phyloP scores from a whole-genome alignment of 2,888 invertebrate species.

The Opisthograptis luteolata region DNA sequence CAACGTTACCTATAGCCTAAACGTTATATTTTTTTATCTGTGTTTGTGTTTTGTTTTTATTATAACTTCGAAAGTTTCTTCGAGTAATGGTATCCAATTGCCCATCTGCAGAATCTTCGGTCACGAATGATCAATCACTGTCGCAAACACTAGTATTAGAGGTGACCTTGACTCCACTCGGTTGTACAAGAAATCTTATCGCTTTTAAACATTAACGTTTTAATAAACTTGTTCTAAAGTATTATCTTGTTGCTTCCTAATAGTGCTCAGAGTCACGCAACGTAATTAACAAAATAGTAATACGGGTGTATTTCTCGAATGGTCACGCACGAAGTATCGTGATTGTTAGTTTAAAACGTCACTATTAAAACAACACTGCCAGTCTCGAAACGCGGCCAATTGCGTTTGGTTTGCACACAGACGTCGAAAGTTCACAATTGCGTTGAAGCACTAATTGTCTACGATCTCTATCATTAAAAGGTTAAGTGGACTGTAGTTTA shows the following conservation, averaged over 20 bases:
- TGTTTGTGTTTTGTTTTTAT: no score
- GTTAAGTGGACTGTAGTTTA: slow-evolving; percentile 70
- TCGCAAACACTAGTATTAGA: slow-evolving; percentile 43
- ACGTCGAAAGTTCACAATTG: slow-evolving; percentile 70
- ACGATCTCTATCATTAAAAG: slow-evolving; percentile 69
- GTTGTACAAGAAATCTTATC: slow-evolving; percentile 33
- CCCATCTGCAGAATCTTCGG: slow-evolving; percentile 26
- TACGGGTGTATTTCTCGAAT: slow-evolving; percentile 35
- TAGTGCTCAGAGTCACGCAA: slow-evolving; percentile 40
- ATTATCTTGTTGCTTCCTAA: slow-evolving; percentile 8
- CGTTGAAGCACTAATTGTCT: slow-evolving; percentile 73
- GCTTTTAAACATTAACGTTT: slow-evolving; percentile 14
- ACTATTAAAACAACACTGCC: slow-evolving; percentile 55
- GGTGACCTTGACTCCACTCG: slow-evolving; percentile 54
- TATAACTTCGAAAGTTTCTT: no score
- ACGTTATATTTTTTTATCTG: no score
- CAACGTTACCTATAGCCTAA: no score
- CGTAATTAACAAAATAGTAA: slow-evolving; percentile 35
- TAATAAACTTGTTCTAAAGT: slow-evolving; percentile 18
- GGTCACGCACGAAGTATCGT: slow-evolving; percentile 51
- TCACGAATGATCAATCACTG: slow-evolving; percentile 42
- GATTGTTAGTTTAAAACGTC: slow-evolving; percentile 55
- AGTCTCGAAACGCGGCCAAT: slow-evolving; percentile 61
- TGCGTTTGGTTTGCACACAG: slow-evolving; percentile 63
- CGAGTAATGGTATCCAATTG: slow-evolving; percentile 14